Percentiles rank a stretch among this genome's conserved stretches.
phyloP scores from a whole-genome alignment of 2,888 invertebrate genomes.

The Drosophila anomelani region DNA sequence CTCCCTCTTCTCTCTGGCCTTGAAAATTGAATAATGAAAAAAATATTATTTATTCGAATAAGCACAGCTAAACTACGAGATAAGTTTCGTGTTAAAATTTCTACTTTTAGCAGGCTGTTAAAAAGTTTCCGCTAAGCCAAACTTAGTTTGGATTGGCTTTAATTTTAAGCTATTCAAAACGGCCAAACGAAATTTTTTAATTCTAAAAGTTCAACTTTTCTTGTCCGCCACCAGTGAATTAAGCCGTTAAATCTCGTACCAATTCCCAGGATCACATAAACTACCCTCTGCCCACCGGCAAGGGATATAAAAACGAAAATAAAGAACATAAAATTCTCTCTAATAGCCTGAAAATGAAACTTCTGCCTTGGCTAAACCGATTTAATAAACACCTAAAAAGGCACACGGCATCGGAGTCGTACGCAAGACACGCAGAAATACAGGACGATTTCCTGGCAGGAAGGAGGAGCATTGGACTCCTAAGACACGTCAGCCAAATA shows the following conservation, averaged over 20 bases:
- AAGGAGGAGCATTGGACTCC: conserved; percentile 43
- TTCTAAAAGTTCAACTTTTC: not conserved
- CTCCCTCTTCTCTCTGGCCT: conserved; percentile 12
- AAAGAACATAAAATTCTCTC: conserved; percentile 52
- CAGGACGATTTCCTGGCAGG: conserved; percentile 52
- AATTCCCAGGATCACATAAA: conserved; percentile 49
- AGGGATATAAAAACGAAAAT: conserved; percentile 25
- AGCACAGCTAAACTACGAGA: conserved; percentile 6
- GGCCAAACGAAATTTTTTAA: conserved; percentile 10
- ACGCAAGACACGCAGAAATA: conserved; percentile 15
- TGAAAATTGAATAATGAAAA: conserved; percentile 21
- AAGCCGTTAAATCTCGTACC: conserved; percentile 44
- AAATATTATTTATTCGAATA: conserved; percentile 12
- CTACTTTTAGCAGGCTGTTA: not conserved
- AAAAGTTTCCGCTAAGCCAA: conserved; percentile 15
- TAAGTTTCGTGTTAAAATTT: conserved; percentile 21
- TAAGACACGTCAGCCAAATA: conserved; percentile 59
- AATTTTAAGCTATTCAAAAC: not conserved
- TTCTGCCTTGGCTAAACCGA: conserved; percentile 44
- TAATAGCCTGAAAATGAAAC: conserved; percentile 64
- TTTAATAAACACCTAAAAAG: conserved; percentile 54
- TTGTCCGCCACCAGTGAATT: conserved; percentile 12
- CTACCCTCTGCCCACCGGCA: conserved; percentile 11
- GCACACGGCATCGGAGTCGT: conserved; percentile 5
- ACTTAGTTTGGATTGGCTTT: conserved; percentile 25